phyloP scores from a whole-genome alignment of 2,888 invertebrate species.

The Philereme transversata region DNA sequence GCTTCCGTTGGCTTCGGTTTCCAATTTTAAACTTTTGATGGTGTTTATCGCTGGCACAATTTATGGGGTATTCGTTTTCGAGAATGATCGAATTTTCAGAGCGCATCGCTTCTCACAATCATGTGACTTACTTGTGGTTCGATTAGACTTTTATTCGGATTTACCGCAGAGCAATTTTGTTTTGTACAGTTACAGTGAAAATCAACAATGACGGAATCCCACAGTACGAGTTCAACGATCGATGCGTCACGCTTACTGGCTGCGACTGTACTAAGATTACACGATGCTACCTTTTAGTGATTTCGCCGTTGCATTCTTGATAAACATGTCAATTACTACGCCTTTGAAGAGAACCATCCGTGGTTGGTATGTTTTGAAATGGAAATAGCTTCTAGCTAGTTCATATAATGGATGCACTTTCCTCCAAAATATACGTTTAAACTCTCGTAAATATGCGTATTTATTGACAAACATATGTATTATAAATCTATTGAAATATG shows the following conservation, averaged over 20 bases:
- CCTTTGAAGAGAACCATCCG: constrained; percentile 42
- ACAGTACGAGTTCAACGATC: constrained; percentile 73
- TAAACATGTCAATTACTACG: constrained; percentile 51
- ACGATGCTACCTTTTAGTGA: constrained; percentile 42
- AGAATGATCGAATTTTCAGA: constrained; percentile 30
- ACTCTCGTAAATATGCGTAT: no score
- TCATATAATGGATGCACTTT: no score
- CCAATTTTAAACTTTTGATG: constrained; percentile 79
- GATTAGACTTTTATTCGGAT: constrained; percentile 45
- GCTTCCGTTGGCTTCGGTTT: constrained; percentile 73
- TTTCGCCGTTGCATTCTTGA: constrained; percentile 37
- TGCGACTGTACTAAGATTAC: constrained; percentile 54
- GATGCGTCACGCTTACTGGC: constrained; percentile 65
- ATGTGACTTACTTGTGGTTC: constrained; percentile 52
- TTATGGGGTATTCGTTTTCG: constrained; percentile 58
- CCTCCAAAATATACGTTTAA: no score
- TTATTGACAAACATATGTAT: no score
- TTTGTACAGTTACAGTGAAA: constrained; percentile 69
- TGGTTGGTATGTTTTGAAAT: background rate
- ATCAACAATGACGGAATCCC: constrained; percentile 72
- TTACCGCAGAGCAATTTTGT: constrained; percentile 62
- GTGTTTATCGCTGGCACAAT: constrained; percentile 63
- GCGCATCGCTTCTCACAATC: constrained; percentile 40
- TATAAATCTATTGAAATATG: no score
- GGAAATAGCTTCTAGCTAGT: no score